Conservation (phyloP, 35 echinoderm and acorn worm genomes). For the Ophiothrix spiculata region DNA sequence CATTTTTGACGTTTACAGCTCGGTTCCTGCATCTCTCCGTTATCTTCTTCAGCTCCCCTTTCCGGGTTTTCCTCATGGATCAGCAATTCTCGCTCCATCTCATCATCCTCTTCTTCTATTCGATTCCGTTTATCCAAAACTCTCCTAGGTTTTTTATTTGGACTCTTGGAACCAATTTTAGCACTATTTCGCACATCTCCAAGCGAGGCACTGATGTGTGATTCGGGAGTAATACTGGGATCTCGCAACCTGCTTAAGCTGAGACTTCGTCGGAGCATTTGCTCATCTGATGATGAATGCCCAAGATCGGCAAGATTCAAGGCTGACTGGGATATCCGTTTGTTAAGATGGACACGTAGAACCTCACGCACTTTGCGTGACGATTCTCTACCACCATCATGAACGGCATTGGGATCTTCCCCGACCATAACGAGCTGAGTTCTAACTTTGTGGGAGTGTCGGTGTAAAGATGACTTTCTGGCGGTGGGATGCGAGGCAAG, state of each 20-base stretch:
- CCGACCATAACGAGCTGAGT: neutral
- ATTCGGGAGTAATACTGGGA: neutral
- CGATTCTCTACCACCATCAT: slow-evolving; percentile 44
- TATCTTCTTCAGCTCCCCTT: neutral
- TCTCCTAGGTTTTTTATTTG: neutral
- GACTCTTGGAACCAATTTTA: neutral
- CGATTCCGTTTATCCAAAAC: neutral
- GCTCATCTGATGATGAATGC: slow-evolving; percentile 15
- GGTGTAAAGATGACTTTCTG: neutral
- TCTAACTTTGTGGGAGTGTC: neutral
- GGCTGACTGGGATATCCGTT: slow-evolving; percentile 79
- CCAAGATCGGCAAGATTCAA: slow-evolving; percentile 83
- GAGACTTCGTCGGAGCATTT: slow-evolving; percentile 60
- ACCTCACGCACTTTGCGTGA: slow-evolving; percentile 83
- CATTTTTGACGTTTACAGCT: neutral
- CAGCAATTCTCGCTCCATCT: neutral
- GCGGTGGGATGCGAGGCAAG: slow-evolving; percentile 13
- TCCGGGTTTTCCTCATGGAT: neutral
- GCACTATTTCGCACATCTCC: neutral
- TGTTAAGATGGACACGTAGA: slow-evolving; percentile 81
- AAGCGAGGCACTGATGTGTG: too few relatives aligned
- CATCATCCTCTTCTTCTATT: neutral
- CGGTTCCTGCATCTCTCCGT: neutral
- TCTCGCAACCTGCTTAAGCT: slow-evolving; percentile 65
- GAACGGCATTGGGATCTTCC: neutral